Conservation (phyloP, 2,113 vertebrate genomes). For the Pseudopipra pipra region DNA sequence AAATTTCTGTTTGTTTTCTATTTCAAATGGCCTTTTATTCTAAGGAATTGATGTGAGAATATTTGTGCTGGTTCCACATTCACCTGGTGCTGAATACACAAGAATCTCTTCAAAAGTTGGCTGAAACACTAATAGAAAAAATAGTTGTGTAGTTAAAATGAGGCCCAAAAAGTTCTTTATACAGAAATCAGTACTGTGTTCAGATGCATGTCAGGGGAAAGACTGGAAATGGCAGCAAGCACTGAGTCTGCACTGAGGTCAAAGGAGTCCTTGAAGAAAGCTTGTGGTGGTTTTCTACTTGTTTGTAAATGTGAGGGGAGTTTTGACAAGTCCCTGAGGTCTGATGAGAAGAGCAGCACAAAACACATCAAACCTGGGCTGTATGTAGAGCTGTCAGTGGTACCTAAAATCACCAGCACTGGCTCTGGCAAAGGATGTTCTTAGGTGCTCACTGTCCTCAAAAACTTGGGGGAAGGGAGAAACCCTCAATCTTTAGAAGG, state of each 20-base stretch:
- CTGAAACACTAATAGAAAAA: neutral
- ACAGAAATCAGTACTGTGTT: rapidly evolving
- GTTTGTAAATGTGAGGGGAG: neutral
- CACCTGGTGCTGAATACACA: neutral
- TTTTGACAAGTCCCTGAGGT: neutral
- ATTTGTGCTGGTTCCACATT: neutral
- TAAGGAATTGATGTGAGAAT: neutral
- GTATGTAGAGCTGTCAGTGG: rapidly evolving
- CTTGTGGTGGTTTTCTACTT: neutral
- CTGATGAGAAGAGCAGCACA: neutral
- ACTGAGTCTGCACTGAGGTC: neutral
- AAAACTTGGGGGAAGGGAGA: neutral
- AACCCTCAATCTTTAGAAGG: neutral
- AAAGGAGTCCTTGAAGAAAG: neutral
- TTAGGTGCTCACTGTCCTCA: neutral
- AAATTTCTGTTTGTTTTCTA: neutral
- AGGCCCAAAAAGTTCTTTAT: neutral
- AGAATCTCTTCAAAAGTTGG: neutral
- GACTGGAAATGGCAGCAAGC: neutral
- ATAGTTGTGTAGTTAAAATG: neutral
- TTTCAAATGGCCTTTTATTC: neutral
- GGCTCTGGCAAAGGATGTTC: neutral
- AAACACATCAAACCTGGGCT: too few relatives aligned
- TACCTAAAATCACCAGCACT: neutral
- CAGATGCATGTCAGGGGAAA: neutral